These are phyloP conservation scores for Salvelinus alpinus DNA, from an alignment of 2,113 vertebrate species.

Conservation along the genomic window DNA sequence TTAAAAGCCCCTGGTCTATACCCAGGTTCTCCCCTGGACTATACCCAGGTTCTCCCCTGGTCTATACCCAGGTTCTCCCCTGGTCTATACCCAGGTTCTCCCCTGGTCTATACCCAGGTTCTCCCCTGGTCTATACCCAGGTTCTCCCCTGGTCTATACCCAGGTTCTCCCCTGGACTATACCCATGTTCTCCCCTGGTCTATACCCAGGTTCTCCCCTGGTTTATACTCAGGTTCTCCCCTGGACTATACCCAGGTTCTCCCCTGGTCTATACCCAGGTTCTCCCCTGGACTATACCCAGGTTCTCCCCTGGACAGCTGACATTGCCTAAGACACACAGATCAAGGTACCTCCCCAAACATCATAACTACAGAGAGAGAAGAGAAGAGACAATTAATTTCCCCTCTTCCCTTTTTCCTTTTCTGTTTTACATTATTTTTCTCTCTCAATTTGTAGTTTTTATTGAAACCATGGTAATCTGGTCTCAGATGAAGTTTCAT, in stretches of 20 bases:
- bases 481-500: slow-evolving; percentile 85
- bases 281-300: slow-evolving; percentile 6
- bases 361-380: slow-evolving; percentile 57
- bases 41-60: too few species aligned
- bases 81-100: too few species aligned
- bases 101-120: too few species aligned
- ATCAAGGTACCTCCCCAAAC: slow-evolving; percentile 72
- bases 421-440: slow-evolving; percentile 41
- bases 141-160: too few species aligned
- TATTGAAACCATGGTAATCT: slow-evolving; percentile 78
- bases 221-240: too few species aligned
- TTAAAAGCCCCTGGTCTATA: slow-evolving; percentile 51
- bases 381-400: slow-evolving; percentile 61
- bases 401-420: slow-evolving; percentile 44
- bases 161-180: slow-evolving; percentile 48
- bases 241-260: too few species aligned
- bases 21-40: too few species aligned
- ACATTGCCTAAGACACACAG: slow-evolving; percentile 72
- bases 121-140: too few species aligned
- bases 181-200: slow-evolving; percentile 50
- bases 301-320: slow-evolving; percentile 59
- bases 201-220: too few species aligned
- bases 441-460: slow-evolving; percentile 43
- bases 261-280: too few species aligned
- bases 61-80: too few species aligned